Evolutionary conservation across 1,140 invertebrate genomes (phyloP).

Genomic region (Carposina sasakii): DNA sequence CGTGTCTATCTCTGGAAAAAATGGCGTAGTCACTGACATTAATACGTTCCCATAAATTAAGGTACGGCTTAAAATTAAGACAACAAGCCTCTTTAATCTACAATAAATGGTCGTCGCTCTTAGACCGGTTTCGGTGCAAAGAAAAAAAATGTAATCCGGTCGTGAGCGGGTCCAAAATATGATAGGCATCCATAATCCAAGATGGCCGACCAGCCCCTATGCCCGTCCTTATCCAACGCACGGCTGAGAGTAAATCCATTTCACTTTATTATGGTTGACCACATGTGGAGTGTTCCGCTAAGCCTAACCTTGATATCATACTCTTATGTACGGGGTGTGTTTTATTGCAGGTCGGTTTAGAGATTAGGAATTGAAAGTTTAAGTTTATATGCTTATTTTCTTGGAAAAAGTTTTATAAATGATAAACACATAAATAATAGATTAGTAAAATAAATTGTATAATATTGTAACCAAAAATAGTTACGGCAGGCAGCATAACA

Average conservation of each 20-base stretch:
- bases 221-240: constrained; percentile 42
- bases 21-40: constrained; percentile 53
- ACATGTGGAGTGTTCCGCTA: constrained; percentile 71
- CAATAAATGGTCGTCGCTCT: constrained; percentile 67
- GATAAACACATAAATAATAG: too few relatives aligned
- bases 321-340: constrained; percentile 59
- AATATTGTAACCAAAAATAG: too few relatives aligned
- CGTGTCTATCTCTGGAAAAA: constrained; percentile 55
- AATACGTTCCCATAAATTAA: constrained; percentile 69
- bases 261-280: constrained; percentile 69
- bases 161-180: constrained; percentile 69
- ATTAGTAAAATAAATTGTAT: too few relatives aligned
- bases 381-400: too few relatives aligned
- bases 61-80: constrained; percentile 69
- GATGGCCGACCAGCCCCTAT: constrained; percentile 68
- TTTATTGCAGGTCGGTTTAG: too few relatives aligned
- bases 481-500: too few relatives aligned
- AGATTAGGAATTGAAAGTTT: too few relatives aligned
- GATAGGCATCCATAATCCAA: constrained; percentile 72
- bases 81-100: constrained; percentile 72
- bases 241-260: constrained; percentile 36
- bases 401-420: too few relatives aligned
- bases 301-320: constrained; percentile 72
- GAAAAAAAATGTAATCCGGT: constrained; percentile 68
- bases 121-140: constrained; percentile 66